Evolutionary conservation across 2,797 vertebrate species (phyloP), one percentile per base, ranked within the genome.

Genomic region (Sebastes alutus): DNA sequence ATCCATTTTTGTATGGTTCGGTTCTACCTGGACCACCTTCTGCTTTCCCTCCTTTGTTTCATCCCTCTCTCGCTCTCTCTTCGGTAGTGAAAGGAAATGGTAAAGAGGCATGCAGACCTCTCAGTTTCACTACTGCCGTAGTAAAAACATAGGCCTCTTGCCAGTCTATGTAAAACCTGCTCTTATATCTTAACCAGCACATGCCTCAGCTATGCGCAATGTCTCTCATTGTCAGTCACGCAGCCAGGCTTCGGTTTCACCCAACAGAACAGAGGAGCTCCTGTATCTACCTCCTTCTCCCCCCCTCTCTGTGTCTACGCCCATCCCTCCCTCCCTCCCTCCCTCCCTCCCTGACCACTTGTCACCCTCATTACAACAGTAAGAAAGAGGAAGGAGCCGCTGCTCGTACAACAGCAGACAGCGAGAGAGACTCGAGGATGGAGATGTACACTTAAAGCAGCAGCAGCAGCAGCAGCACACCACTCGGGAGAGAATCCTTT

Each of bases 231-330:
- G 83, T 92, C 88, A 66, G 82, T 87, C 81, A 84, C 63, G 75
- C 33, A 42, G 59, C 75, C 18, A 23, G 73, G 77, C 77, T 67
- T 60, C 12, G 16, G 73, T 87, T 91, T 81, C 67, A 78, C 63
- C 74, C 66, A 30, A 8, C 84, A 81, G 86, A 86, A 92, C 90
- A 92, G 88, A 90, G 82, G 77, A 65, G 72, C 80, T 86, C 82
- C 90, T 93, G 88, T 93, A 67, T 78, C 27, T 52, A 27, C 54
- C 74, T 2, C 42, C 25, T 29, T 16, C 25, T 22, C 20, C 42
- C 6, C 16, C 49, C 46, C 7, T 52, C 55, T 16, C 52, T 72
- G 58, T 75, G 70, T 78, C 66, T 29, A 35, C 5, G 4, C 42
- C 54, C 38, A 29, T 20, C 54, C 72, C 10, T 46, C 46, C 25